A percentile compares a stretch with the other conserved stretches of the same genome.
Evolutionary conservation across 2,888 invertebrate species (phyloP).

Genomic region (Andrena camellia): DNA sequence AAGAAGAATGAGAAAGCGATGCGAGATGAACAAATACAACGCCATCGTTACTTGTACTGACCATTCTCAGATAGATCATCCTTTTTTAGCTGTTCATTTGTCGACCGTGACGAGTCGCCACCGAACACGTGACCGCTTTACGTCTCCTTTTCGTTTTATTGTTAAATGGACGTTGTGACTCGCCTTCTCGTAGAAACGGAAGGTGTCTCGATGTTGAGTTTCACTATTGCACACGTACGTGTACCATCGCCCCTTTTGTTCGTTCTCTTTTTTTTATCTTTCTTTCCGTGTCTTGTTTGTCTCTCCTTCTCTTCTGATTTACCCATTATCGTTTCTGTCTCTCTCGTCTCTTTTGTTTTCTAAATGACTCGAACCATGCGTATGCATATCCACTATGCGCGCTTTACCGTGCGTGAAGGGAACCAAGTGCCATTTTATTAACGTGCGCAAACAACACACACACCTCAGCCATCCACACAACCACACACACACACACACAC

Average conservation of each 20-base stretch:
- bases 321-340: slow-evolving; percentile 8
- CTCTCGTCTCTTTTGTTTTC: slow-evolving; percentile 29
- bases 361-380: slow-evolving; percentile 53
- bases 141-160: slow-evolving; percentile 27
- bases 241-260: slow-evolving; percentile 52
- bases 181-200: slow-evolving; percentile 65
- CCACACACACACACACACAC: background rate
- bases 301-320: slow-evolving; percentile 17
- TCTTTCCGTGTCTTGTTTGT: slow-evolving; percentile 6
- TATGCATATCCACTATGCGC: slow-evolving; percentile 56
- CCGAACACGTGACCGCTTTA: slow-evolving; percentile 57
- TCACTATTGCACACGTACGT: slow-evolving; percentile 42
- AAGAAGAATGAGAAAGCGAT: too few relatives aligned
- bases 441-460: slow-evolving; percentile 13
- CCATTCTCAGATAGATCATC: slow-evolving; percentile 12
- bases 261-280: slow-evolving; percentile 22
- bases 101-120: slow-evolving; percentile 41
- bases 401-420: slow-evolving; percentile 41
- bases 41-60: slow-evolving; percentile 42
- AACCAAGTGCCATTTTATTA: slow-evolving; percentile 28
- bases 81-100: slow-evolving; percentile 50
- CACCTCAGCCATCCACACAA: background rate
- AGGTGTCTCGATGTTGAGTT: slow-evolving; percentile 70
- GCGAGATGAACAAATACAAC: slow-evolving; percentile 15
- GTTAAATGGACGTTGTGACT: slow-evolving; percentile 65